A percentile compares a stretch with the other conserved stretches of the same genome.
Conservation (phyloP, 2,888 invertebrate species). For the Eupeodes latifasciatus region DNA sequence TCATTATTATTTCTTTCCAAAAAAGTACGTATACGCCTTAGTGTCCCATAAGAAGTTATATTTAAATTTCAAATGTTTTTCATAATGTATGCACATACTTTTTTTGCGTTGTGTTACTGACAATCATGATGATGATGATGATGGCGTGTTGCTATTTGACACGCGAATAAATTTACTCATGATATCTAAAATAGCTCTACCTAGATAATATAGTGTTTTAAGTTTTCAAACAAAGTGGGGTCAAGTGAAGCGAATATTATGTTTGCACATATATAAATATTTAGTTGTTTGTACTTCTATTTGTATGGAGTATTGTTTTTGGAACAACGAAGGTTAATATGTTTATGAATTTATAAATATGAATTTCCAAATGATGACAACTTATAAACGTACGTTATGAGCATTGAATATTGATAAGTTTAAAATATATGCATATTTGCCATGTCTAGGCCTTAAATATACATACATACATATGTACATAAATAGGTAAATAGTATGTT, state of each 20-base stretch:
- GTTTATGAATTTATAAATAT: slow-evolving; percentile 64
- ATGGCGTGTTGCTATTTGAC: slow-evolving; percentile 26
- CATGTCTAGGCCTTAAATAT: not conserved
- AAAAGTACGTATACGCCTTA: slow-evolving; percentile 54
- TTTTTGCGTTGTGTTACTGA: not conserved
- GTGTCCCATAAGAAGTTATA: slow-evolving; percentile 22
- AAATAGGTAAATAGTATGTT: not conserved
- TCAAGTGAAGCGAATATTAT: slow-evolving; percentile 24
- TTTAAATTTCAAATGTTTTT: slow-evolving; percentile 17
- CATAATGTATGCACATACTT: not conserved
- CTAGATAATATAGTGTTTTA: not conserved
- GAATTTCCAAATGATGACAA: slow-evolving; percentile 57
- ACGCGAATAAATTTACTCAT: slow-evolving; percentile 50
- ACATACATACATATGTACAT: too few species aligned
- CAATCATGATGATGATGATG: not conserved
- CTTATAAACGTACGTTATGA: slow-evolving; percentile 38
- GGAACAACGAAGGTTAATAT: slow-evolving; percentile 61
- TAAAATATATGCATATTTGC: slow-evolving; percentile 41
- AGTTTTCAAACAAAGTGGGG: slow-evolving; percentile 35
- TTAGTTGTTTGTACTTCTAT: slow-evolving; percentile 28
- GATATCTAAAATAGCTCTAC: not conserved
- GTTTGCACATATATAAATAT: slow-evolving; percentile 1
- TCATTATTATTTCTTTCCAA: not conserved
- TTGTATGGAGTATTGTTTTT: slow-evolving; percentile 31
- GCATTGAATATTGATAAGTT: slow-evolving; percentile 61